phyloP scores from a whole-genome alignment of 2,113 vertebrate genomes.

The Delphinus delphis region DNA sequence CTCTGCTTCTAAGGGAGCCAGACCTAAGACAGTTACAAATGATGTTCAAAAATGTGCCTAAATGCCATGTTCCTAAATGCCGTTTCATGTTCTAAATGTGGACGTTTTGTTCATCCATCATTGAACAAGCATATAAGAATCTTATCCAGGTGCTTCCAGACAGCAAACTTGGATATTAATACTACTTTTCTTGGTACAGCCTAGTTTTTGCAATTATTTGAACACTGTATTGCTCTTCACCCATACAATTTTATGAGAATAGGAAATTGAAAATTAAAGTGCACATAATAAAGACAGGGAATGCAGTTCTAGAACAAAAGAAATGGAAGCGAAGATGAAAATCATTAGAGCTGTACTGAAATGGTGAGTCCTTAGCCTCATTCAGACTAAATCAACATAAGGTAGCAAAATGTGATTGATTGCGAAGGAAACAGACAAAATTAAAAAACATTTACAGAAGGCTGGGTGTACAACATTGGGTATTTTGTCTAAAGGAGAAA shows the following conservation, averaged over 20 bases:
- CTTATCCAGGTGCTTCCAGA: not conserved
- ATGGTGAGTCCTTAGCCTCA: not conserved
- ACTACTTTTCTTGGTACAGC: not conserved
- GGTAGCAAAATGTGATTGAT: not conserved
- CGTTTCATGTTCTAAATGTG: not conserved
- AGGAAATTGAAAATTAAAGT: conserved; percentile 22
- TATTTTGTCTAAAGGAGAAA: not conserved
- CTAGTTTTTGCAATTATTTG: conserved; percentile 25
- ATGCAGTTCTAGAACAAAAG: not conserved
- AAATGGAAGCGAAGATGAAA: conserved; percentile 28
- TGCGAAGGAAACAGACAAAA: not conserved
- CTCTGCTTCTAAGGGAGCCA: not conserved
- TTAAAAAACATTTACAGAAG: not conserved
- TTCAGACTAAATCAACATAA: not conserved
- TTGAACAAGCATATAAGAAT: not conserved
- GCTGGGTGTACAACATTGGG: not conserved
- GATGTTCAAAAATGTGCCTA: not conserved
- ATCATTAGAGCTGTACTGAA: not conserved
- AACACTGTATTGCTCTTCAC: conserved; percentile 15
- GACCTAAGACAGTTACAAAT: conserved; percentile 2
- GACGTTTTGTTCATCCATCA: not conserved
- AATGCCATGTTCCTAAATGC: not conserved
- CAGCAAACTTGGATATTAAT: not conserved
- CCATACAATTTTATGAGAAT: not conserved
- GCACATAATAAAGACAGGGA: not conserved